Conservation (phyloP, 2,888 invertebrate species). For the Patella ulyssiponensis region DNA sequence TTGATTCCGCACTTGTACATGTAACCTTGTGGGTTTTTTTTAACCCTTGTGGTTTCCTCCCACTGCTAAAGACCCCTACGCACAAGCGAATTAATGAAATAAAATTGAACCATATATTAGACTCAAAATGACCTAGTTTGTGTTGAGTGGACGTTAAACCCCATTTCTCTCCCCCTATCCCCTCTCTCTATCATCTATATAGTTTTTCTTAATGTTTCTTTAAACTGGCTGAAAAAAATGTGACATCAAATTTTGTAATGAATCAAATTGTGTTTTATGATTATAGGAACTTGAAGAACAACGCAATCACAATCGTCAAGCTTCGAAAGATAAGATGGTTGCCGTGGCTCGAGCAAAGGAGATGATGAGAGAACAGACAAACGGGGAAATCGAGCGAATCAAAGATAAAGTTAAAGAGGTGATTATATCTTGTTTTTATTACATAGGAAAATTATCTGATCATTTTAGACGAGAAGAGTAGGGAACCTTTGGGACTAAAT, state of each 20-base stretch:
- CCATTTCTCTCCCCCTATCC: not conserved
- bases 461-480: not conserved
- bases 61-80: no score
- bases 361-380: conserved; percentile 59
- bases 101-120: no score
- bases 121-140: no score
- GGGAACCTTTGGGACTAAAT: not conserved
- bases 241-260: no score
- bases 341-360: conserved; percentile 66
- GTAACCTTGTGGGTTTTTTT: not conserved
- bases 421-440: not conserved
- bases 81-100: no score
- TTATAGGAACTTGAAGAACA: conserved; percentile 66
- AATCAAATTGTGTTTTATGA: no score
- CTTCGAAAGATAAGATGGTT: conserved; percentile 61
- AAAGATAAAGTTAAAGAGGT: conserved; percentile 60
- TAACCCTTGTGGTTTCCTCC: not conserved
- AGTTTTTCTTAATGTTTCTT: not conserved
- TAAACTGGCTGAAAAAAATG: no score
- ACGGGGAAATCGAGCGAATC: conserved; percentile 56
- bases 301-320: conserved; percentile 52
- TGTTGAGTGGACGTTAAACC: not conserved
- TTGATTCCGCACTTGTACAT: conserved; percentile 1
- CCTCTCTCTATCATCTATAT: not conserved
- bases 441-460: not conserved